Conservation (phyloP, 2,113 vertebrate species). For the Pteropus alecto region DNA sequence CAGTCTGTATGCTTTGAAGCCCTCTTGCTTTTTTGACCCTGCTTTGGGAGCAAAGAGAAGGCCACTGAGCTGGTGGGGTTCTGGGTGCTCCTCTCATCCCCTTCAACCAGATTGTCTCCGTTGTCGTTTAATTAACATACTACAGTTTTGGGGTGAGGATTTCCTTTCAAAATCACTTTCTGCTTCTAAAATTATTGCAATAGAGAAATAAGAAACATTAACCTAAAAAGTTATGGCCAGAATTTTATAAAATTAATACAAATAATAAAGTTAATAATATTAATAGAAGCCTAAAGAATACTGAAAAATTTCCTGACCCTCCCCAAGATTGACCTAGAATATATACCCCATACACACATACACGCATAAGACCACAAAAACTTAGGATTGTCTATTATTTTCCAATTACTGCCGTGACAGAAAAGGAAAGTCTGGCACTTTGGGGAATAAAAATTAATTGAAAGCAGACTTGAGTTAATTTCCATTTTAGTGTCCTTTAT, state of each 20-base stretch:
- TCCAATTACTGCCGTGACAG: slow-evolving; percentile 71
- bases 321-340: slow-evolving; percentile 64
- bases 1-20: neutral
- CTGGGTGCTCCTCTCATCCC: too few species aligned
- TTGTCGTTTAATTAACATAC: neutral
- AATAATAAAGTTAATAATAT: neutral
- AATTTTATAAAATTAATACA: slow-evolving; percentile 33
- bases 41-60: neutral
- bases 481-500: slow-evolving; percentile 72
- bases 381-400: slow-evolving; percentile 63
- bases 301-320: neutral
- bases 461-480: slow-evolving; percentile 81
- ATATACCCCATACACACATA: neutral
- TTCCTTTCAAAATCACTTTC: neutral
- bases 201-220: neutral
- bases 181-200: slow-evolving; percentile 9
- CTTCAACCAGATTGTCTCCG: neutral
- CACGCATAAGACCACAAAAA: slow-evolving; percentile 36
- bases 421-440: slow-evolving; percentile 71
- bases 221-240: neutral
- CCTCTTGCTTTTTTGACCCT: neutral
- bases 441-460: slow-evolving; percentile 81
- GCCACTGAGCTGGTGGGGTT: neutral
- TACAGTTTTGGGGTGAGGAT: neutral
- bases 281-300: neutral